Base-by-base conservation (phyloP, 2,113 vertebrate species). In the Heteronetta atricapilla region DNA sequence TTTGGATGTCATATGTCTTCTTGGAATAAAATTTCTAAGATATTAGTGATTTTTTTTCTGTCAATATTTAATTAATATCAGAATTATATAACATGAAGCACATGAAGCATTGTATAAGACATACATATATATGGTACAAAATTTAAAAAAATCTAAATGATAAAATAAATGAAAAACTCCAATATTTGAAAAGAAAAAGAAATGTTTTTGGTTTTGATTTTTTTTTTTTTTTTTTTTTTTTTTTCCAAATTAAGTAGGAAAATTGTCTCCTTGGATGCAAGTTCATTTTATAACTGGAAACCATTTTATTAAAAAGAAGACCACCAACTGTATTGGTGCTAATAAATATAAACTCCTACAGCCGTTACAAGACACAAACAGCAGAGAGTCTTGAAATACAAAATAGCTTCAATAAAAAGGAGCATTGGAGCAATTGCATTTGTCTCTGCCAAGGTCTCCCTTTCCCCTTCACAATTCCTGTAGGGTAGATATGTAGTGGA, bases 291-390 rank as follows among this genome's bases (percentile, higher is more conserved):
- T 11, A 66, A 53, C 33, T 25, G 82, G 89, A 82, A 87, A 44
- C 10, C 25, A 8, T 76, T 87, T 84, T 79, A 79, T 70, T 69
- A 58, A 69, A 81, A 90, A 75, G 31, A 84, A 56, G 72, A 88
- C 8, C 8, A 88, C 8, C 9, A 63, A 80, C 16, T 55, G 28
- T 46, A 50, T 83, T 82, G 79, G 33, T 70, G 70, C 28, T 40
- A 89, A 63, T 88, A 96, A 93, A 94, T 89, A 92, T 62, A 89
- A 96, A 82, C 72, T 55, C 29, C 52, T 56, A 42, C 22, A 29
- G 22, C 44, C 15, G 23, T 87, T 85, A 74, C 0, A 0, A 86
- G 20, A 34, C 34, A 74, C 31, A 93, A 91, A 80, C 31, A 80
- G 62, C 72, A 88, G 28, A 73, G 44, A 28, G 16, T 82, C n/a